Conservation (phyloP, 2,797 vertebrate species). For the Gila robusta region DNA sequence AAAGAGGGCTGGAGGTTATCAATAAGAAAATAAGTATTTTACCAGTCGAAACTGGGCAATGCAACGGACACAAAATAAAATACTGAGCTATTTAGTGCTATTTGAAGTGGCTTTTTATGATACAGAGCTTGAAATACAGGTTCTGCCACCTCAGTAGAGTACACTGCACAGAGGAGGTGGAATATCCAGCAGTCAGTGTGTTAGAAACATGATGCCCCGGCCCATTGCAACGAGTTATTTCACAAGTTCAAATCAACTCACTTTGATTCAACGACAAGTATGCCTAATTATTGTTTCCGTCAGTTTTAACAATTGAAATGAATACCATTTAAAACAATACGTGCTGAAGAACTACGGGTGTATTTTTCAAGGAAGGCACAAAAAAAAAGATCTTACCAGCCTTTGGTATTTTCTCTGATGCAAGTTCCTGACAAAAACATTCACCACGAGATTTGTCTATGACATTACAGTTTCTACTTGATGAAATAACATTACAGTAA, state of each 20-base stretch:
- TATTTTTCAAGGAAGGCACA: not conserved
- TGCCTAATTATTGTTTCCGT: not conserved
- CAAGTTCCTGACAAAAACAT: not conserved
- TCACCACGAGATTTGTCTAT: not conserved
- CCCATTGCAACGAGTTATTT: not conserved
- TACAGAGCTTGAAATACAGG: constrained; percentile 30
- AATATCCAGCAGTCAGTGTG: not conserved
- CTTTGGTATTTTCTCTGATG: not conserved
- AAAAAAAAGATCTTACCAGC: not conserved
- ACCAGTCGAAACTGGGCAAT: not conserved
- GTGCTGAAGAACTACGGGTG: not conserved
- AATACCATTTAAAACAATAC: not conserved
- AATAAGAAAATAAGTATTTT: not conserved
- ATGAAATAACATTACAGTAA: not conserved
- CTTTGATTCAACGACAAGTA: not conserved
- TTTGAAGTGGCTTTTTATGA: not conserved
- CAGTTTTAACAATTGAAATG: not conserved
- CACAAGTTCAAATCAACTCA: not conserved
- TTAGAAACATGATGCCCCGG: not conserved
- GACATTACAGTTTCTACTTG: not conserved
- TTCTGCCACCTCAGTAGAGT: not conserved
- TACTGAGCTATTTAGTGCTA: not conserved
- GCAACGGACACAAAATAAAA: not conserved
- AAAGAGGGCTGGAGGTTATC: not conserved
- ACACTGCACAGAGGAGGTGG: not conserved